Evolutionary conservation across 2,113 vertebrate species (phyloP), one percentile per base, ranked within the genome.

Genomic region (Archocentrus centrarchus): DNA sequence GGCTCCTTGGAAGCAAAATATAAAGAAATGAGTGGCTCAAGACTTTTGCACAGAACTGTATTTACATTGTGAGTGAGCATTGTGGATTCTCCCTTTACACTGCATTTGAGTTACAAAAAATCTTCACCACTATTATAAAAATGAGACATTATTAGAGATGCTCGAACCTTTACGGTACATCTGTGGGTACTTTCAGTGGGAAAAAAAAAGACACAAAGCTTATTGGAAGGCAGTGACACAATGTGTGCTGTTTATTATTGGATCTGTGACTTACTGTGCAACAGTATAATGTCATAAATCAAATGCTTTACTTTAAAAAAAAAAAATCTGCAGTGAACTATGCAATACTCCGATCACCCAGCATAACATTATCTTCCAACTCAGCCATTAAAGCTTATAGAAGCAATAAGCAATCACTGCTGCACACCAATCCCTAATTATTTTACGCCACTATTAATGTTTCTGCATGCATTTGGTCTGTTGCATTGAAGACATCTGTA

Each of bases 161-260:
- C 35, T 35, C 6, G 35, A 35, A 35, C 35, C 35, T 35, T 35
- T 35, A 35, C 4, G 32, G 32, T 35, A 35, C 32, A 35, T 6
- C 32, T 35, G 35, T 35, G 35, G 6, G 35, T 35, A 10, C 37
- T 55, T 73, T 17, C 9, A 60, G 35, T 39, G 27, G 24, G n/a
- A n/a, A n/a, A 9, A 1, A 58, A 35, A 78, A 68, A 24, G 2
- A 47, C 59, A 79, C 24, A 22, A 68, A 6, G 14, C 59, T 44
- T 18, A 11, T 17, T 59, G 24, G 76, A 87, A 91, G 92, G 90
- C 89, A 93, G 88, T 92, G 93, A 93, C 90, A 91, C 87, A 89
- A 89, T 90, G 83, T 93, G 92, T 89, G 89, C 89, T 77, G 82
- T 92, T 93, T 92, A 92, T 92, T 95, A 80, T 73, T 88, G 75